Evolutionary conservation across 1,140 invertebrate species (phyloP), one percentile per base, ranked within the genome.

Genomic region (Danaus plexippus): DNA sequence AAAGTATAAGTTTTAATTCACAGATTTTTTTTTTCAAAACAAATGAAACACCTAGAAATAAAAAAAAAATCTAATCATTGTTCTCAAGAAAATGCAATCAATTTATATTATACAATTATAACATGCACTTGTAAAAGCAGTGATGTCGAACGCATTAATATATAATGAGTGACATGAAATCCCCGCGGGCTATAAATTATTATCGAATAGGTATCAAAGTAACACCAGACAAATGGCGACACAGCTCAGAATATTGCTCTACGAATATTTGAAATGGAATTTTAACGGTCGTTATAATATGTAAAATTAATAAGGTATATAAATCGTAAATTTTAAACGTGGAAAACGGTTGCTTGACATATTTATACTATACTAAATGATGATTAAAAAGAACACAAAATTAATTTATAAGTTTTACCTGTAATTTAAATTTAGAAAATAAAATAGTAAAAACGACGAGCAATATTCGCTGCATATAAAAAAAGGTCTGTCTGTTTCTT

Each of bases 181-280:
- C 54, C 48, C 22, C 43, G 50, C 53, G 52, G 49, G 57, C 64
- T 61, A 75, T 81, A 81, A 81, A 81, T 81, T 75, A 57, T 74
- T 73, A 74, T 79, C 67, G 72, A 71, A 32, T 32, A 32, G 22
- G 61, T 62, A 61, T 47, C 47, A 51, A 45, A 61, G 56, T 80
- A 79, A 81, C 71, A 57, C 59, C 59, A 68, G 73, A 75, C 71
- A 75, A 73, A 64, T 54, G 59, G 15, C 50, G 47, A 44, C 11
- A 53, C 44, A 15, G 46, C 18, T 48, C 12, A 11, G 48, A 18
- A 53, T 54, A 55, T 10, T 11, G 54, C 15, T 32, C 45, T 55
- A 56, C 43, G 18, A 55, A 52, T 50, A n/a, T 42, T 11, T 46
- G 7, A 48, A 47, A 11, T 47, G 9, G 32, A 54, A 15, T 15